Base-by-base conservation (phyloP, 2,797 vertebrate genomes). In the Taeniopygia guttata region DNA sequence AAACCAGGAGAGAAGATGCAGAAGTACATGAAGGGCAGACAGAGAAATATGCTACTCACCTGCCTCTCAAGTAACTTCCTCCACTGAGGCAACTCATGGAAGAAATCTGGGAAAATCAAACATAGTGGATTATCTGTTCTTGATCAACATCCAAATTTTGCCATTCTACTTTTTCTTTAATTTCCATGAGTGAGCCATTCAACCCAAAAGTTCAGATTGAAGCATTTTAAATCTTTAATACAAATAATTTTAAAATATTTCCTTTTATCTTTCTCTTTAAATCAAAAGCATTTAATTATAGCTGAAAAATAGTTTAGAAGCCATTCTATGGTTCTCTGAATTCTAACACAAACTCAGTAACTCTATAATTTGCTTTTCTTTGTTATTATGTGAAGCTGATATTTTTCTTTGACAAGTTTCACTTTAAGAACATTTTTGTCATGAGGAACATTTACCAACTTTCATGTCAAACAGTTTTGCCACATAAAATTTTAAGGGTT, bases 11-110 rank as follows among this genome's bases (percentile, higher is more conserved):
- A 63, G 29, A 7, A 56, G 34, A 25, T 2, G 2, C 9, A 78
- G 20, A 13, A 42, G 16, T 7, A 52, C 29, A 2, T 10, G 56
- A 52, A 67, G 60, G 38, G 38, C 62, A 69, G 19, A 23, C 3
- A 59, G 36, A 63, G 40, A 8, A 83, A 59, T 25, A 9, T 0
- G 0, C 17, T 26, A 1, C 51, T 59, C 46, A 75, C 30, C 51
- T 81, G 25, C 23, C 32, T 74, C 56, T 54, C 6, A 1, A 26
- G 11, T 5, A 56, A 49, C n/a, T 60, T 87, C 52, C 34, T 80
- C 23, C 3, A 2, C 7, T 62, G 51, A 72, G 46, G 36, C 20
- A 78, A 58, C 29, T 21, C 34, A 27, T 25, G 30, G 76, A 64
- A 30, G 34, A 95, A 77, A 70, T 62, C 29, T 40, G 52, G 29